A percentile compares a stretch with the other conserved stretches of the same genome.
Conservation (phyloP, 1,140 invertebrate genomes). For the Papilio machaon region DNA sequence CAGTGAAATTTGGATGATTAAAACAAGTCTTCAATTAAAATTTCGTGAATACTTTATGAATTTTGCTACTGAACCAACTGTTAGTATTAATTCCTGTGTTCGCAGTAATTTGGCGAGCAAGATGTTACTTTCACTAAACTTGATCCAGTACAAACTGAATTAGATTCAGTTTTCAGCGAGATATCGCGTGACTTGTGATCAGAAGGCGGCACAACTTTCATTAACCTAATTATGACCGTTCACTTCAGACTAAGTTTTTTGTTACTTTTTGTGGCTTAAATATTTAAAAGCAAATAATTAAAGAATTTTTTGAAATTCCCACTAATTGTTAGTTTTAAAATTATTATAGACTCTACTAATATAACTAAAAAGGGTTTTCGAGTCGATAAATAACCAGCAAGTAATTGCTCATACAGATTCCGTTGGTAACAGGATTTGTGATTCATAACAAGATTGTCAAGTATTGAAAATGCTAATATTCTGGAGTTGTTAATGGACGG, state of each 20-base stretch:
- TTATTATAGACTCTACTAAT: too few species aligned
- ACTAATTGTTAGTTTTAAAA: neutral
- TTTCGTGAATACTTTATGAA: too few species aligned
- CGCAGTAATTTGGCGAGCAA: neutral
- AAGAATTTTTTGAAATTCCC: neutral
- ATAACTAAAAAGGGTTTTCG: too few species aligned
- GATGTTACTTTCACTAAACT: constrained; percentile 21
- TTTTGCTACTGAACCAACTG: too few species aligned
- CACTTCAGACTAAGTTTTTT: neutral
- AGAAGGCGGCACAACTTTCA: constrained; percentile 20
- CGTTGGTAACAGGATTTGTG: neutral
- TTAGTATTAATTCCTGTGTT: neutral
- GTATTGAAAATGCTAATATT: constrained; percentile 13
- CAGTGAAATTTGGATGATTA: too few species aligned
- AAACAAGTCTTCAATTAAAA: too few species aligned
- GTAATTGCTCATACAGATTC: too few species aligned
- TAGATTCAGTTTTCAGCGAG: constrained; percentile 22
- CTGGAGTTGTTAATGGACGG: neutral
- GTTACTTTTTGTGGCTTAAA: neutral
- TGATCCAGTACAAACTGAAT: neutral
- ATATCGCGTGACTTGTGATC: constrained; percentile 1
- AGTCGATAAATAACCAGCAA: too few species aligned
- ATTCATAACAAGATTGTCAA: constrained; percentile 13
- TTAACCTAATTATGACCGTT: constrained; percentile 14
- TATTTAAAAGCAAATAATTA: neutral